Base-by-base conservation (phyloP, 2,797 vertebrate species). In the Orientallactaga sibirica region DNA sequence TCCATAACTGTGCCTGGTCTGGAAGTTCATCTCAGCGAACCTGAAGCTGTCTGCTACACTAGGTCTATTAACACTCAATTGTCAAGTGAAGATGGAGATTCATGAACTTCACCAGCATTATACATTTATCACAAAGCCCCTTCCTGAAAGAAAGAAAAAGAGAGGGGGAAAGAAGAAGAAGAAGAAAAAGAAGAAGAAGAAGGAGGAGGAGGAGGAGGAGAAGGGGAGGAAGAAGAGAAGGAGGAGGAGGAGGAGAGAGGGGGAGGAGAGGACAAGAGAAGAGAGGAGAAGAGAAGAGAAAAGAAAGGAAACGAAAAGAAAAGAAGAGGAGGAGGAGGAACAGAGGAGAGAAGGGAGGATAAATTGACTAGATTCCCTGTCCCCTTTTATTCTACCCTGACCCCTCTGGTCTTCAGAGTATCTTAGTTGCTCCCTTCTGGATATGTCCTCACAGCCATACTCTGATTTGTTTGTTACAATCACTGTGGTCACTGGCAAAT, bases 371-470 rank as follows among this genome's bases (percentile, higher is more conserved):
- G 55, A 48, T 48, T 80, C 22, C 25, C 66, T 33, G 12, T 58
- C 55, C 2, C 18, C 43, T 29, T 7, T 74, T 73, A 29, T 41
- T 74, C 41, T 43, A n/a, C 62, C 62, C 18, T 74, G 25, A 62
- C 5, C 25, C 18, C 11, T 33, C 0, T 7, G 11, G 11, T 71
- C 2, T 29, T 74, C 37, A 74, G 3, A 0, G 0, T 62, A 9
- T 41, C 27, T 86, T 70, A 70, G n/a, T 5, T 74, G 33, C 29
- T 7, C 14, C 0, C 29, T 2, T 62, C 7, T 62, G 48, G 29
- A 41, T 0, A 41, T 71, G 2, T 29, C 18, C 6, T 43, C 18
- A 74, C 6, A 62, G 55, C 16, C 55, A 16, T 14, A 3, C 55
- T 88, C n/a, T 55, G 16, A 74, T 74, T 64, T 4, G n/a, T 52